Conservation (phyloP, 2,888 invertebrate species). For the Artemia sinica region DNA sequence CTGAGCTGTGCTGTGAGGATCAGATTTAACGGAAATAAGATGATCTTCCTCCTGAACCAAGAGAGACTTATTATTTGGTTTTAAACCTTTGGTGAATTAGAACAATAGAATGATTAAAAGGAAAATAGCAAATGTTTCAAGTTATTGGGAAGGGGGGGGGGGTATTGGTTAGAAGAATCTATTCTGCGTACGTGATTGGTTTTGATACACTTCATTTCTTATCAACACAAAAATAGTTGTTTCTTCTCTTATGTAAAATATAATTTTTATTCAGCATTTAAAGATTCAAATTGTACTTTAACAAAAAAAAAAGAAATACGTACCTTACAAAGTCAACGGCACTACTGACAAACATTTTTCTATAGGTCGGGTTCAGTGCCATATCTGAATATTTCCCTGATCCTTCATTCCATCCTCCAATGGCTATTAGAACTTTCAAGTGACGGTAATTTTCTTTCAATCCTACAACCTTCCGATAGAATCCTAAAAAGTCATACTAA, state of each 20-base stretch:
- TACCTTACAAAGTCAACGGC: conserved; percentile 50
- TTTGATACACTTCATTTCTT: conserved; percentile 12
- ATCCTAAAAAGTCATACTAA: conserved; percentile 28
- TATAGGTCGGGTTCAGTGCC: conserved; percentile 26
- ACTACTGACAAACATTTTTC: conserved; percentile 42
- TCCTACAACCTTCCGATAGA: conserved; percentile 46
- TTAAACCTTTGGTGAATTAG: too few relatives aligned
- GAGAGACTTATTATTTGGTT: too few relatives aligned
- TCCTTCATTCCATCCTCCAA: conserved; percentile 34
- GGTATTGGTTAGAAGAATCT: too few relatives aligned
- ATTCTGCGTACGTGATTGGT: conserved; percentile 19
- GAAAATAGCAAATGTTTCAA: too few relatives aligned
- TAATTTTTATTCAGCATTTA: too few relatives aligned
- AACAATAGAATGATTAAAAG: too few relatives aligned
- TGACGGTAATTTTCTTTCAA: conserved; percentile 50
- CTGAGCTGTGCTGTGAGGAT: too few relatives aligned
- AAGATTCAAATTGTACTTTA: not conserved
- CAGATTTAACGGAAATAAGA: too few relatives aligned
- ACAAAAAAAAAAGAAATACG: conserved; percentile 22
- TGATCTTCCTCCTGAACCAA: too few relatives aligned
- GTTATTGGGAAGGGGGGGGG: too few relatives aligned
- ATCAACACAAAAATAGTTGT: conserved; percentile 17
- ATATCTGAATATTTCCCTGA: conserved; percentile 31
- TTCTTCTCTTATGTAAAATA: not conserved
- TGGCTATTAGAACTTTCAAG: conserved; percentile 50